Percentiles rank a stretch among this genome's conserved stretches.
phyloP scores from a whole-genome alignment of 2,797 vertebrate genomes.

The Pitangus sulphuratus region DNA sequence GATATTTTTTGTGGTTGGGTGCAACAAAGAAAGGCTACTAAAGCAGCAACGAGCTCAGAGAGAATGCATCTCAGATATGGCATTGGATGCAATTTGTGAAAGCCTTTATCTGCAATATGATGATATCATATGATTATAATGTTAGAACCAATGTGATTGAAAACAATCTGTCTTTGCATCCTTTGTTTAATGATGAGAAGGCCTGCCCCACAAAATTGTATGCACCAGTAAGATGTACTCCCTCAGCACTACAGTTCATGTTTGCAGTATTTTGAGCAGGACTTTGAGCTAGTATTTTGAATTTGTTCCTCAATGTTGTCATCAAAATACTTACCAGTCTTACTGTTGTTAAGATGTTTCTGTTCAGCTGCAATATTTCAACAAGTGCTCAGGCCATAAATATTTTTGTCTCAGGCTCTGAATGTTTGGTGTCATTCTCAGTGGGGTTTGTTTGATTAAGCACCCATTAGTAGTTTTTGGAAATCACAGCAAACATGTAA shows the following conservation, averaged over 20 bases:
- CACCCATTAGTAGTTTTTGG: background rate
- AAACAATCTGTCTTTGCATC: background rate
- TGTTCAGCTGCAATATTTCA: background rate
- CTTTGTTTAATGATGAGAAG: background rate
- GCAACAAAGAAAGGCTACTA: background rate
- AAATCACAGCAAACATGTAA: background rate
- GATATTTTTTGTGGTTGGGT: background rate
- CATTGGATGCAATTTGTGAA: background rate
- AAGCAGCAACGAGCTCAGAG: background rate
- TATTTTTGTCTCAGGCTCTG: background rate
- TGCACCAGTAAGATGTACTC: background rate
- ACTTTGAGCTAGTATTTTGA: background rate
- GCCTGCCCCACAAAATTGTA: background rate
- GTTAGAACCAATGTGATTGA: background rate
- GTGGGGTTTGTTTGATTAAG: background rate
- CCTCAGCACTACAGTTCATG: background rate
- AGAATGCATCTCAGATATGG: background rate
- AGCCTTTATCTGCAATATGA: background rate
- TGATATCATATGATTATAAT: background rate
- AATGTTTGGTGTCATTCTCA: background rate
- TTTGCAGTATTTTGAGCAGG: background rate
- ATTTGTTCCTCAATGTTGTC: background rate
- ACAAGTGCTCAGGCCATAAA: background rate
- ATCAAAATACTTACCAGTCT: background rate
- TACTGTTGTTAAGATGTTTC: background rate